Conservation (phyloP, 1,140 invertebrate genomes). For the Orussus abietinus region DNA sequence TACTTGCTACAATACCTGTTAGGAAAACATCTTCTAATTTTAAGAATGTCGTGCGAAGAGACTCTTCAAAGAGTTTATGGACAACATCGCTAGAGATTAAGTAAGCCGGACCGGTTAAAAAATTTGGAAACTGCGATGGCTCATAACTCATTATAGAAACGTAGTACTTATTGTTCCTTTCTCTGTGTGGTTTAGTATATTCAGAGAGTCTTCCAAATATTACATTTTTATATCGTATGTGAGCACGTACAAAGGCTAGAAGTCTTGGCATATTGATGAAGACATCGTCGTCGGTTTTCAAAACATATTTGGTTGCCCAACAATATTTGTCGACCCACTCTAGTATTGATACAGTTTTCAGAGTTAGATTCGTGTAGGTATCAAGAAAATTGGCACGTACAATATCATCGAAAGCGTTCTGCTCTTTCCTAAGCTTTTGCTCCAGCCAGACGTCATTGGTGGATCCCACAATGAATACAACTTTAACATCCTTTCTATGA, state of each 20-base stretch:
- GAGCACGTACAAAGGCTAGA: slow-evolving; percentile 33
- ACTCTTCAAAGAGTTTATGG: slow-evolving; percentile 25
- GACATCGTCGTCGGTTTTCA: slow-evolving; percentile 52
- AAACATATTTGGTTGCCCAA: slow-evolving; percentile 35
- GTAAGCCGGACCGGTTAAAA: slow-evolving; percentile 48
- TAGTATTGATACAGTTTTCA: slow-evolving; percentile 45
- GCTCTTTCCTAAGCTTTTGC: background rate
- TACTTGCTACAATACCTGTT: slow-evolving; percentile 49
- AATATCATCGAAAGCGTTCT: slow-evolving; percentile 11
- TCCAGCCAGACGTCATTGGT: slow-evolving; percentile 17
- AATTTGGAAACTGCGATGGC: slow-evolving; percentile 42
- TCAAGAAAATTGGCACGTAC: slow-evolving; percentile 35
- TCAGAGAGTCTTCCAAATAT: slow-evolving; percentile 47
- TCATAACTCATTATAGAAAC: slow-evolving; percentile 37
- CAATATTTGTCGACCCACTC: slow-evolving; percentile 44
- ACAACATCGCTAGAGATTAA: slow-evolving; percentile 33
- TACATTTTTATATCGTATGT: slow-evolving; percentile 19
- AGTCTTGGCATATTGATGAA: slow-evolving; percentile 47
- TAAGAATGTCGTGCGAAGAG: slow-evolving; percentile 38
- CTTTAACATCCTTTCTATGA: slow-evolving; percentile 37
- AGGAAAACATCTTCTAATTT: slow-evolving; percentile 50
- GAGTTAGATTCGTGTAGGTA: slow-evolving; percentile 46
- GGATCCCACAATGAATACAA: slow-evolving; percentile 42
- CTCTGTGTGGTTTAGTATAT: slow-evolving; percentile 47
- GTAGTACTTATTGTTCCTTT: slow-evolving; percentile 46